A percentile compares a stretch with the other conserved stretches of the same genome.
Evolutionary conservation across 2,113 vertebrate genomes (phyloP).

Genomic region (Dipodomys spectabilis): DNA sequence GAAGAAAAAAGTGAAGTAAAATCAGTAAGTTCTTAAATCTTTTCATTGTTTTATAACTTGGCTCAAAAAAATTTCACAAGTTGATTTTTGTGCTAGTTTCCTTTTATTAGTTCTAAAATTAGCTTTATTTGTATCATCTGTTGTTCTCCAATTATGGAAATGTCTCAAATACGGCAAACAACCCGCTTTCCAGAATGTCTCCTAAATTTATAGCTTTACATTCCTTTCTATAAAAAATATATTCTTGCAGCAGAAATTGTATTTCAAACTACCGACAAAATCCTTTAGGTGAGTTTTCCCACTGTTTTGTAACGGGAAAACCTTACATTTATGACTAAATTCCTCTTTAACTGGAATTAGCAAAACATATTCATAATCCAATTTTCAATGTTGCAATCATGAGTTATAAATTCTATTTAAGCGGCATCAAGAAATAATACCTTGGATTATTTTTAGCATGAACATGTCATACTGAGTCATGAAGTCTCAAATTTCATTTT

Average conservation of each 20-base stretch:
- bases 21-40: not conserved
- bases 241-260: constrained; percentile 3
- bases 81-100: constrained; percentile 49
- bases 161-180: constrained; percentile 56
- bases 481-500: constrained; percentile 21
- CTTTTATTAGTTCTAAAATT: constrained; percentile 66
- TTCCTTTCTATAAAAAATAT: constrained; percentile 24
- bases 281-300: not conserved
- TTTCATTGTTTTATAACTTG: constrained; percentile 40
- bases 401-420: not conserved
- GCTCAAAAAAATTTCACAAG: constrained; percentile 49
- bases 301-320: not conserved
- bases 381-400: constrained; percentile 40
- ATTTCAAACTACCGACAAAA: constrained; percentile 51
- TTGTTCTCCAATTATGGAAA: constrained; percentile 54
- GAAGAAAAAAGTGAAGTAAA: not conserved
- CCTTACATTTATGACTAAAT: constrained; percentile 14
- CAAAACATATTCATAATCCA: not conserved
- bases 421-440: not conserved
- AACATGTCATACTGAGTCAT: not conserved
- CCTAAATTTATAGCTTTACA: constrained; percentile 53
- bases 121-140: constrained; percentile 54
- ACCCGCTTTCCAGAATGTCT: constrained; percentile 54
- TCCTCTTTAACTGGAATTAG: not conserved
- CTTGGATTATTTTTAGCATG: not conserved